Evolutionary conservation across 2,888 invertebrate species (phyloP).

Genomic region (Pyrrhopygopsis socrates): DNA sequence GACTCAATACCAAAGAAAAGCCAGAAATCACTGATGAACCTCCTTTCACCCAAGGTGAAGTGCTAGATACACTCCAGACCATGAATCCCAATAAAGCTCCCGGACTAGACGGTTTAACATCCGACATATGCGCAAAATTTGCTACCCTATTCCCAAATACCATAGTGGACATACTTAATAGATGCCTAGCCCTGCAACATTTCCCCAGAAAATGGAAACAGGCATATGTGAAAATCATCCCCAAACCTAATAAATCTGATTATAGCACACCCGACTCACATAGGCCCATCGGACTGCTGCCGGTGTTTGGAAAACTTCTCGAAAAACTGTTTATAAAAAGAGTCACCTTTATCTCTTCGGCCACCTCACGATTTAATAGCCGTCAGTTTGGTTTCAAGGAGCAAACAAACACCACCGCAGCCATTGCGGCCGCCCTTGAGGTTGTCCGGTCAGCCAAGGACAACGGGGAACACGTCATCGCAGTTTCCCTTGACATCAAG

Average conservation of each 20-base stretch:
- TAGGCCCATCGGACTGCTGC: conserved; percentile 65
- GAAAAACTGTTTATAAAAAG: conserved; percentile 45
- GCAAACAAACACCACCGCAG: conserved; percentile 50
- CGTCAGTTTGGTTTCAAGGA: conserved; percentile 71
- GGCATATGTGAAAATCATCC: conserved; percentile 77
- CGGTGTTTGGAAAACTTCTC: conserved; percentile 77
- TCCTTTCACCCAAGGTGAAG: neutral
- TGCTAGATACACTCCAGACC: neutral
- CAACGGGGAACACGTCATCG: conserved; percentile 17
- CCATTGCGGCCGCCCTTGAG: conserved; percentile 32
- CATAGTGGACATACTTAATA: neutral
- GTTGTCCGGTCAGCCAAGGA: conserved; percentile 14
- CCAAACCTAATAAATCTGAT: conserved; percentile 78
- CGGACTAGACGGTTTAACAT: conserved; percentile 74
- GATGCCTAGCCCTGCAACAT: neutral
- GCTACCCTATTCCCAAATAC: conserved; percentile 15
- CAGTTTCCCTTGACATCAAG: conserved; percentile 61
- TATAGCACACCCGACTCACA: conserved; percentile 47
- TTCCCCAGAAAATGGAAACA: conserved; percentile 12
- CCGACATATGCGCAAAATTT: conserved; percentile 43
- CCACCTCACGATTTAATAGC: neutral
- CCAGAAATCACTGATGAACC: conserved; percentile 37
- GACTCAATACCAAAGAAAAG: neutral
- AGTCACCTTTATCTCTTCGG: neutral
- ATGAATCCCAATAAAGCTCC: conserved; percentile 53